Conservation (phyloP, 2,888 invertebrate genomes). For the Eupithecia vulgata region DNA sequence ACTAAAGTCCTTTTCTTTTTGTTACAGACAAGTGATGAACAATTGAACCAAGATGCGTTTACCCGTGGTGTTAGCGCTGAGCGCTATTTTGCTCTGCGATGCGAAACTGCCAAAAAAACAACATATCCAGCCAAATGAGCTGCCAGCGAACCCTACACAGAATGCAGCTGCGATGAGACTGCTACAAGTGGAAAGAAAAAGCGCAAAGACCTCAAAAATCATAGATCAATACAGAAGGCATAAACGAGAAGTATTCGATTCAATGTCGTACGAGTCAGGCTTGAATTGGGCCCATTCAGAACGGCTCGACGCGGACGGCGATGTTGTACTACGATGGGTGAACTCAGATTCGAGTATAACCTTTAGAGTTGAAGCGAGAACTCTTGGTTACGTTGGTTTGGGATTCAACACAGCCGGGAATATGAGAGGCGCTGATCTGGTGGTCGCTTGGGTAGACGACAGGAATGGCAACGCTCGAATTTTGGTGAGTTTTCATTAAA, state of each 20-base stretch:
- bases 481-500: conserved; percentile 86
- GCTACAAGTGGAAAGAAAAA: conserved; percentile 67
- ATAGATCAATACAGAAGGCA: conserved; percentile 71
- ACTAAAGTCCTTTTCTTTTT: conserved; percentile 44
- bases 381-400: conserved; percentile 93
- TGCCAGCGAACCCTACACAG: conserved; percentile 66
- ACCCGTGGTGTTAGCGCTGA: conserved; percentile 67
- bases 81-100: conserved; percentile 72
- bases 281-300: conserved; percentile 85
- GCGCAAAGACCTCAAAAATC: conserved; percentile 71
- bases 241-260: conserved; percentile 74
- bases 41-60: conserved; percentile 67
- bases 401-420: conserved; percentile 93
- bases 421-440: conserved; percentile 93
- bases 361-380: conserved; percentile 92
- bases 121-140: conserved; percentile 62
- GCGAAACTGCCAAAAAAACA: conserved; percentile 74
- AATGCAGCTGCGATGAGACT: conserved; percentile 62
- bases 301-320: conserved; percentile 82
- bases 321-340: conserved; percentile 87
- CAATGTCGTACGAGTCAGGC: conserved; percentile 74
- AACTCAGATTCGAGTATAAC: conserved; percentile 90
- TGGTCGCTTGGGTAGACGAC: conserved; percentile 95
- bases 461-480: conserved; percentile 87
- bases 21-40: conserved; percentile 76